These are phyloP conservation scores for Harmothoe impar DNA, from an alignment of 2,888 invertebrate species.

Conservation along the genomic window DNA sequence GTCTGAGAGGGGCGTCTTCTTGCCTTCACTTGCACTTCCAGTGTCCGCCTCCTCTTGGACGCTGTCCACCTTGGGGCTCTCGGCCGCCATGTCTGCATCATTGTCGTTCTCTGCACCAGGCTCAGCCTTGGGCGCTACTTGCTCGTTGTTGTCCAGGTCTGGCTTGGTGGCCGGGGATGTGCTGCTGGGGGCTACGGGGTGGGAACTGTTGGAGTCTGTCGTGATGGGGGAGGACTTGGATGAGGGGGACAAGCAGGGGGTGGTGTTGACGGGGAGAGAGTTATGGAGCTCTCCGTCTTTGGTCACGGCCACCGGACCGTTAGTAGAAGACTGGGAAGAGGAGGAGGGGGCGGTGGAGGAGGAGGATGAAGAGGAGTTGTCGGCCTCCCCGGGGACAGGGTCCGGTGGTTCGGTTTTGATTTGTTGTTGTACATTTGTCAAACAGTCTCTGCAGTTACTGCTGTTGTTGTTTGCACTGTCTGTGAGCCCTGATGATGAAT, in stretches of 20 bases:
- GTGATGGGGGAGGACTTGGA: conserved; percentile 46
- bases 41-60: neutral
- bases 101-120: neutral
- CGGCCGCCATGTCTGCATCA: neutral
- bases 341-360: conserved; percentile 21
- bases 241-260: conserved; percentile 23
- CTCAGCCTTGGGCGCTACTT: neutral
- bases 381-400: conserved; percentile 10
- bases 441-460: conserved; percentile 61
- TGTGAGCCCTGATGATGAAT: conserved; percentile 35
- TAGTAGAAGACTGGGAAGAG: conserved; percentile 35
- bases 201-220: conserved; percentile 44
- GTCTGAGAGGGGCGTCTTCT: conserved; percentile 39
- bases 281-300: conserved; percentile 34
- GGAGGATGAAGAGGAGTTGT: conserved; percentile 1
- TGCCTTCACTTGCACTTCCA: conserved; percentile 25
- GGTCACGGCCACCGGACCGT: neutral
- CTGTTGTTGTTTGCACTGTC: conserved; percentile 55
- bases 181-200: neutral
- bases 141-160: neutral
- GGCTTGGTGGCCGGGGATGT: neutral
- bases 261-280: conserved; percentile 40
- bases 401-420: conserved; percentile 58
- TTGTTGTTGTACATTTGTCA: conserved; percentile 57
- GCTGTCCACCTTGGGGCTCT: neutral